Evolutionary conservation across 2,113 vertebrate species (phyloP).

Genomic region (Lontra canadensis): DNA sequence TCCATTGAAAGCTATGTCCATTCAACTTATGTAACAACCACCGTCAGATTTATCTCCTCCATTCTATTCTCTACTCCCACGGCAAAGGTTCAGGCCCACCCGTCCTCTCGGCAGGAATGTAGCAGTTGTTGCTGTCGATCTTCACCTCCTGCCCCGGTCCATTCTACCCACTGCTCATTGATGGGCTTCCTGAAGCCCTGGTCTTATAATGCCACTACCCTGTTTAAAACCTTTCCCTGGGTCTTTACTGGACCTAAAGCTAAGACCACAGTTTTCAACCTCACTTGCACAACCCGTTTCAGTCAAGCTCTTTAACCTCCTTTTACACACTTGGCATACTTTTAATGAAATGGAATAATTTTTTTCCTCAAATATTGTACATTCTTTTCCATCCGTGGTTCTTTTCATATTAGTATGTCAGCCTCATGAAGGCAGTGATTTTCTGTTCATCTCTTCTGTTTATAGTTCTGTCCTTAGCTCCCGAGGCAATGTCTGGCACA

Average conservation of each 20-base stretch:
- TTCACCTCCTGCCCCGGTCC: neutral
- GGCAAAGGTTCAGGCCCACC: neutral
- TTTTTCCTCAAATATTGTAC: neutral
- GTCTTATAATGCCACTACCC: neutral
- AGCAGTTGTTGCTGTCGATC: neutral
- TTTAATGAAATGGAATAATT: neutral
- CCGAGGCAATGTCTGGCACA: neutral
- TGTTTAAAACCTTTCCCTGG: neutral
- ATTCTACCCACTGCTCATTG: neutral
- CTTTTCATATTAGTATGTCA: neutral
- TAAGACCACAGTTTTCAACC: neutral
- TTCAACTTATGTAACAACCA: neutral
- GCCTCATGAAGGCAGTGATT: neutral
- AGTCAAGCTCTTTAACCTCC: neutral
- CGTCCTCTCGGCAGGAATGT: neutral
- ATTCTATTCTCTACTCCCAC: neutral
- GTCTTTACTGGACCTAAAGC: neutral
- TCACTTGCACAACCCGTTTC: neutral
- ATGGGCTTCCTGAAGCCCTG: neutral
- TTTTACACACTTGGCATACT: neutral
- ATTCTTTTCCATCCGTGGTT: neutral
- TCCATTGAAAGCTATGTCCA: neutral
- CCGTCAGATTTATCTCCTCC: neutral
- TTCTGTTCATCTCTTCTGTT: neutral
- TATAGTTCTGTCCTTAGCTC: neutral